Base-by-base conservation (phyloP, 2,113 vertebrate species). In the Hypomesus transpacificus region DNA sequence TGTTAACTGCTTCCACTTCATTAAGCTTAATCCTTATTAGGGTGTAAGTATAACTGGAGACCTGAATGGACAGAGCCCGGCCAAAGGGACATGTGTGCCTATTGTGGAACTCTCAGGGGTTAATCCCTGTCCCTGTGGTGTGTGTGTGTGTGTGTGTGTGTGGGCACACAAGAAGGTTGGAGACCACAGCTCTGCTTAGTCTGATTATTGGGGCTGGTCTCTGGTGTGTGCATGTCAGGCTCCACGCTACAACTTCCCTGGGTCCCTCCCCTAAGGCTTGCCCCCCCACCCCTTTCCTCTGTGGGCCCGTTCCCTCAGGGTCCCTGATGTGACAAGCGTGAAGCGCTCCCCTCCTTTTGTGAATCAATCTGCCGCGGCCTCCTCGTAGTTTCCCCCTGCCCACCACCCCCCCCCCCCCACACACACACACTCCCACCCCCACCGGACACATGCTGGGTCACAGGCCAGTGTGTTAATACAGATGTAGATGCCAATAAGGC, bases 1-100 rank as follows among this genome's bases (percentile, higher is more conserved):
- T 96, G 96, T 98, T 96, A 96, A 97, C 94, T 96, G 94, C 94
- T 95, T 98, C 95, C 94, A 94, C 92, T 95, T 98, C 95, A 96
- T 98, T 96, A 96, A 92, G 85, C 91, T 91, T 98, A 98, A 98
- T 98, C 97, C 95, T 91, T 89, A 94, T 91, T 92, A 94, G 88
- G 84, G 82, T 78, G 91, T 89, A 92, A 94, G 93, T 92, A 95
- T 93, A 90, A 46, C 39, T 46, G 87, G 90, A 89, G 91, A 89
- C 91, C 87, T 93, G 93, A 96, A 95, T 94, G 88, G 91, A 88
- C 87, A 89, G 74, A 70, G 73, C 87, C 92, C 85, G 89, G 89
- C 90, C 91, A 88, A 83, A 70, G 85, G 88, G 90, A 90, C 95
- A 96, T 96, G 94, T 95, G 95, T 83, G 90, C 81, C 94, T 91